These are phyloP conservation scores for Monoplex corrugatus DNA, from an alignment of 2,888 invertebrate species.

Conservation along the genomic window DNA sequence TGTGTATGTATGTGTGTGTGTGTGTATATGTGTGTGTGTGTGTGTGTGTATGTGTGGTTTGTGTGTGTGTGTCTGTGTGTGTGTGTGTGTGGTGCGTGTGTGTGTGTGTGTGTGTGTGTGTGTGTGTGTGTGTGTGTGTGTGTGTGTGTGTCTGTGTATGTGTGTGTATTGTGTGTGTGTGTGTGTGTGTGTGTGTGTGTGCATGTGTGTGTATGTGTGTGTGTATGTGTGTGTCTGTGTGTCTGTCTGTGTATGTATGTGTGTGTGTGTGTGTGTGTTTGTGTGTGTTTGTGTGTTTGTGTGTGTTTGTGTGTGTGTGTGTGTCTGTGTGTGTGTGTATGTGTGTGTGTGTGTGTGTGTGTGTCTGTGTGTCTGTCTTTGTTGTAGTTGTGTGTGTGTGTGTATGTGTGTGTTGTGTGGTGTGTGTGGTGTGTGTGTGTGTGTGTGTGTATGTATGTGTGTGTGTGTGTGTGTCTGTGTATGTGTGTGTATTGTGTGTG, in stretches of 20 bases:
- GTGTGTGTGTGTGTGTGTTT: constrained; percentile 6
- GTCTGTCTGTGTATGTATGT: background rate
- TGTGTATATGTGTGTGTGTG: background rate
- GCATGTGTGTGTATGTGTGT: too few relatives aligned
- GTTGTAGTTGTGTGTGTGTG: background rate
- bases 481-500: constrained; percentile 10
- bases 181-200: too few relatives aligned
- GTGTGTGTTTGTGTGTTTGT: background rate
- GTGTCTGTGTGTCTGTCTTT: background rate
- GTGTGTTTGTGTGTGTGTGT: background rate
- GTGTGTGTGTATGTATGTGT: background rate
- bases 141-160: background rate
- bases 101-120: background rate
- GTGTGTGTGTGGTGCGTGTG: too few relatives aligned
- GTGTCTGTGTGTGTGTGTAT: background rate
- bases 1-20: constrained; percentile 9
- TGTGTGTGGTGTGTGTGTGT: constrained; percentile 22
- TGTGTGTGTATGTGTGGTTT: background rate
- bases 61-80: background rate
- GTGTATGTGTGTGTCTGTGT: too few relatives aligned
- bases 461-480: background rate
- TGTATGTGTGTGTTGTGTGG: background rate
- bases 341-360: background rate
- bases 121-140: constrained; percentile 1
- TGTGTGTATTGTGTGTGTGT: background rate